These are phyloP conservation scores for Monarcha castaneiventris DNA, from an alignment of 2,113 vertebrate species.

Conservation along the genomic window DNA sequence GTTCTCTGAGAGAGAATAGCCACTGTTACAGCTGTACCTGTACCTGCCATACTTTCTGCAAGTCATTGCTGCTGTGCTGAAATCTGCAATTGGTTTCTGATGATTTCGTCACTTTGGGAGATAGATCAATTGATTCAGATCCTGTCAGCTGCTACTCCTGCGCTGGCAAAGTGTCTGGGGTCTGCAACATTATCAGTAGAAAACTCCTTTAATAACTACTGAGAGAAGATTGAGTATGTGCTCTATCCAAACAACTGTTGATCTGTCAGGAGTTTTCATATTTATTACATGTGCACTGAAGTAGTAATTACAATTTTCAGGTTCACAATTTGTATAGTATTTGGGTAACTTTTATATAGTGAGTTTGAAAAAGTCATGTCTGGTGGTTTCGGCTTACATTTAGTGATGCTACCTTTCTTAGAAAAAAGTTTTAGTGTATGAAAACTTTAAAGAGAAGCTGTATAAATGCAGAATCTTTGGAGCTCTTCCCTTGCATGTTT, in stretches of 20 bases:
- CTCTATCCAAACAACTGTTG: background rate
- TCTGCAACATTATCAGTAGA: background rate
- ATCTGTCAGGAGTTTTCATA: background rate
- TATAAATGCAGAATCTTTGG: background rate
- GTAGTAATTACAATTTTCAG: background rate
- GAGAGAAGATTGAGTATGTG: background rate
- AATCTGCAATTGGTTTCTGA: background rate
- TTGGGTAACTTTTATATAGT: background rate
- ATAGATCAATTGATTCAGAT: background rate
- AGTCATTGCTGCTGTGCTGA: background rate
- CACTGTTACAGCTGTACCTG: background rate
- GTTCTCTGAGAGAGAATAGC: background rate
- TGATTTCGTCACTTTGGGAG: background rate
- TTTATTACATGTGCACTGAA: background rate
- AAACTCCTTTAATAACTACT: background rate
- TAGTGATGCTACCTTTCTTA: background rate
- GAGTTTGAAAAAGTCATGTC: rapidly evolving
- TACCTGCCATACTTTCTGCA: background rate
- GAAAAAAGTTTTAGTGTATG: background rate
- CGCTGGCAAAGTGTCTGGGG: background rate
- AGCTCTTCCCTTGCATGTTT: background rate
- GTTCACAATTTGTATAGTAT: background rate
- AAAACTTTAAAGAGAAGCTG: background rate
- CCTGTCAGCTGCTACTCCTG: background rate
- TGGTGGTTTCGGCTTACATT: background rate